Evolutionary conservation across 2,113 vertebrate genomes (phyloP).

Genomic region (Neoarius graeffei): DNA sequence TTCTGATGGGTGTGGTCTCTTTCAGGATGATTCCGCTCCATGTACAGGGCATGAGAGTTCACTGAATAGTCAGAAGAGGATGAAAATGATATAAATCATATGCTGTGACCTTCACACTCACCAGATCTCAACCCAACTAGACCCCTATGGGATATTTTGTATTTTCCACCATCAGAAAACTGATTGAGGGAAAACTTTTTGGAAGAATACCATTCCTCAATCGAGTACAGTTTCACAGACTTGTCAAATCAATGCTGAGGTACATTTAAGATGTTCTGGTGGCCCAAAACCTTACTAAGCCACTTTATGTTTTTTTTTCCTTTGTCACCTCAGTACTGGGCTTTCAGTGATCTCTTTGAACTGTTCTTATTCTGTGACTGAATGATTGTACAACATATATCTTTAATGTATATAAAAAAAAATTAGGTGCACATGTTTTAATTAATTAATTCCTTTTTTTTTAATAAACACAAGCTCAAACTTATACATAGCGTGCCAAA

Average conservation of each 20-base stretch:
- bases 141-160: neutral
- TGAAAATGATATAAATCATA: neutral
- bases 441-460: no score
- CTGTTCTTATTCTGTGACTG: no score
- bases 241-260: neutral
- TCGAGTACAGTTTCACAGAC: neutral
- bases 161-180: neutral
- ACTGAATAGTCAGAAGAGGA: neutral
- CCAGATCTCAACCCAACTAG: neutral
- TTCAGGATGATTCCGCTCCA: no score
- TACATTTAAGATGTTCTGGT: neutral
- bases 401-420: no score
- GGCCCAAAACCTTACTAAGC: neutral
- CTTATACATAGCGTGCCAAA: no score
- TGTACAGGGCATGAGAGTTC: neutral
- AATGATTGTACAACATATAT: no score
- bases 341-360: no score
- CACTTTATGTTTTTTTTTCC: neutral
- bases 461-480: no score
- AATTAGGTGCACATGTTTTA: no score
- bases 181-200: neutral
- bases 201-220: neutral
- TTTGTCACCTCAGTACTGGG: no score
- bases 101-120: neutral
- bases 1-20: neutral